A percentile compares a stretch with the other conserved stretches of the same genome.
Evolutionary conservation across 2,113 vertebrate genomes (phyloP).

Genomic region (Polyodon spathula): DNA sequence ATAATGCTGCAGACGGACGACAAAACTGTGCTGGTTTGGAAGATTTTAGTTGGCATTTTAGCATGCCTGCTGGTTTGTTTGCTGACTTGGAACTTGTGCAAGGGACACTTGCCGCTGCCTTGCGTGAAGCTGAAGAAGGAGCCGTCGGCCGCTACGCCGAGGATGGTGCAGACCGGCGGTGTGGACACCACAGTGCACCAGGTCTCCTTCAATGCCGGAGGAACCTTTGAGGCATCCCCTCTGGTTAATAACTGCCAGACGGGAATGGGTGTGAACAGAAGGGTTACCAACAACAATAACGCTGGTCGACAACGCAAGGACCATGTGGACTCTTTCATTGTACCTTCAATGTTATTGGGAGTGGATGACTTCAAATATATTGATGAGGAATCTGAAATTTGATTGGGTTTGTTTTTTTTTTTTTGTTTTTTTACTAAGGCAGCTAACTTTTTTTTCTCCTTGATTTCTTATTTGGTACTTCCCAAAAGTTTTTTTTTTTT

Average conservation of each 20-base stretch:
- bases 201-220: background rate
- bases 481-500: too few species aligned
- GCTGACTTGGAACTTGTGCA: constrained; percentile 51
- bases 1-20: constrained; percentile 8
- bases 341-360: constrained; percentile 35
- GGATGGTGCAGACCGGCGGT: constrained; percentile 24
- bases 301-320: constrained; percentile 38
- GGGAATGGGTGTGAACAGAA: background rate
- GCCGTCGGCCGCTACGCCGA: background rate
- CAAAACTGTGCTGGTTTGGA: constrained; percentile 23
- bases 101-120: constrained; percentile 35
- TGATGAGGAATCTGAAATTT: constrained; percentile 58
- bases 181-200: constrained; percentile 17
- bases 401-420: too few species aligned
- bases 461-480: too few species aligned
- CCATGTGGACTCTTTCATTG: constrained; percentile 33
- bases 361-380: constrained; percentile 47
- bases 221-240: background rate
- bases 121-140: constrained; percentile 18
- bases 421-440: too few species aligned
- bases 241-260: constrained; percentile 5
- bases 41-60: constrained; percentile 37
- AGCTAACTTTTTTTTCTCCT: too few species aligned
- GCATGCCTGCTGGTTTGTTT: constrained; percentile 30
- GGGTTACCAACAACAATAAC: constrained; percentile 43